These are phyloP conservation scores for Eurytoma californica DNA, from an alignment of 2,888 invertebrate genomes.

Conservation along the genomic window DNA sequence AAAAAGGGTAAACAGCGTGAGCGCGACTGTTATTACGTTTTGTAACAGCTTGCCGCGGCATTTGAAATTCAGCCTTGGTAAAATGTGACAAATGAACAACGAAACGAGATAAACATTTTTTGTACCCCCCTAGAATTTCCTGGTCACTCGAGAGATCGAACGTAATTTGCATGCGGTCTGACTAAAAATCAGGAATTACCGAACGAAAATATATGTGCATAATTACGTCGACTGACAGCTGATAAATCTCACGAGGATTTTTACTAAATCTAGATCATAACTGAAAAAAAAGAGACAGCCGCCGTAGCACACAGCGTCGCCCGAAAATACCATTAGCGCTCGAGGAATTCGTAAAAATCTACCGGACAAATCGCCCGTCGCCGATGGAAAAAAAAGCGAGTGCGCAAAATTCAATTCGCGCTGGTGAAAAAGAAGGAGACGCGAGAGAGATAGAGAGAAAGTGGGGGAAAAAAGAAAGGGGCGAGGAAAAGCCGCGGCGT, in stretches of 20 bases:
- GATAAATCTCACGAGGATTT: neutral
- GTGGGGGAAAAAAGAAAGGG: constrained; percentile 3
- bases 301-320: neutral
- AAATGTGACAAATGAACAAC: too few species aligned
- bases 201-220: constrained; percentile 23
- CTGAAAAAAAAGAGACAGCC: neutral
- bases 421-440: neutral
- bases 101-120: neutral
- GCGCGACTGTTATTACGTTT: too few species aligned
- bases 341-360: neutral
- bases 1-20: too few species aligned
- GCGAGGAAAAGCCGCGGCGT: constrained; percentile 3
- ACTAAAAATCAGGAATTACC: constrained; percentile 14
- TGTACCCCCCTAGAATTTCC: neutral
- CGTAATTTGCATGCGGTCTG: neutral
- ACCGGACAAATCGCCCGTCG: neutral
- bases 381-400: neutral
- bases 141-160: too few species aligned
- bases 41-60: too few species aligned
- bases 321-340: neutral
- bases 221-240: constrained; percentile 16
- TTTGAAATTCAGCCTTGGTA: too few species aligned
- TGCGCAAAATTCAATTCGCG: neutral
- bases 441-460: neutral
- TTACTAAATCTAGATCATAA: constrained; percentile 22